Evolutionary conservation across 1,140 invertebrate species (phyloP).

Genomic region (Paraescarpia echinospica): DNA sequence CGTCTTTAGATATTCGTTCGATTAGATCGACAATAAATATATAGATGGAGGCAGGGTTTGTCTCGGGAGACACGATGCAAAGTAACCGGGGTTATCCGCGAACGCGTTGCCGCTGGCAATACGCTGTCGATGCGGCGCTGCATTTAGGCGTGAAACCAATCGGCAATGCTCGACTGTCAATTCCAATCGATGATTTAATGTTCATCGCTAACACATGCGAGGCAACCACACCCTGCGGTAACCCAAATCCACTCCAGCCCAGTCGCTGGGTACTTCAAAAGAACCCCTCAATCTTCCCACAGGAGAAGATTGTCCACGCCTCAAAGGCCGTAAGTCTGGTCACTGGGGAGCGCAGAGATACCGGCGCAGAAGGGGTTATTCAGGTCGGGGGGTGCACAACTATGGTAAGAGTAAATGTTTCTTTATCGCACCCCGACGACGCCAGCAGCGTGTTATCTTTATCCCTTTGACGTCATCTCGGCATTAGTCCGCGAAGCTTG

Average conservation of each 20-base stretch:
- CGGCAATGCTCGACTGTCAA: not conserved
- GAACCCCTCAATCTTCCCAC: not conserved
- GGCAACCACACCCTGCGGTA: not conserved
- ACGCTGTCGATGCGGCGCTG: not conserved
- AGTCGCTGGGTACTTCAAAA: not conserved
- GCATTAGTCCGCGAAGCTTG: not conserved
- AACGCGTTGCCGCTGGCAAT: not conserved
- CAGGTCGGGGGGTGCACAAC: not conserved
- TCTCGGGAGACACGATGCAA: not conserved
- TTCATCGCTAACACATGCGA: not conserved
- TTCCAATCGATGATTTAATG: not conserved
- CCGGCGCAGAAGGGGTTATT: not conserved
- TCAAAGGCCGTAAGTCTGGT: not conserved
- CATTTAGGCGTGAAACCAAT: not conserved
- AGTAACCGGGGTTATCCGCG: not conserved
- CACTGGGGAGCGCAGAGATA: not conserved
- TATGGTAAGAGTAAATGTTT: not conserved
- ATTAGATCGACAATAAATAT: not conserved
- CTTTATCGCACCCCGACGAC: not conserved
- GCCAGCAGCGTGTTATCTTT: not conserved
- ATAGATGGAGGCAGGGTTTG: not conserved
- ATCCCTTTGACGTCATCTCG: not conserved
- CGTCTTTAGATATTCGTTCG: not conserved
- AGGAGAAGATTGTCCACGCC: not conserved
- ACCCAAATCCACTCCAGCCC: not conserved